phyloP scores from a whole-genome alignment of 2,113 vertebrate species.

The Myxocyprinus asiaticus region DNA sequence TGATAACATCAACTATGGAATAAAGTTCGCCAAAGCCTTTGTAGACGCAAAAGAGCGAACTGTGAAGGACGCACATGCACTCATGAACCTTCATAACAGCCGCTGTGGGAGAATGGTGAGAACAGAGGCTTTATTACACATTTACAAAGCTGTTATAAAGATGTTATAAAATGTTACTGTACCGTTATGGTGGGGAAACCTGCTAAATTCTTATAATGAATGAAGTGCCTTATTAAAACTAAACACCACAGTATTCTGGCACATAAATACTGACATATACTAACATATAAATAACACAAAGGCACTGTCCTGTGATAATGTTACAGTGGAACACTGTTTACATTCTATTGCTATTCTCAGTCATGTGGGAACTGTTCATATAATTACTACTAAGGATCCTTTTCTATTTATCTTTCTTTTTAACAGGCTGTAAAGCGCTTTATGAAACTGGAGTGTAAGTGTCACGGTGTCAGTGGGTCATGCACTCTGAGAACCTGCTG shows the following conservation, averaged over 20 bases:
- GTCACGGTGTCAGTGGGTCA: conserved; percentile 94
- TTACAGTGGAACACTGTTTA: not conserved
- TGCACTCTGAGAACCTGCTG: conserved; percentile 96
- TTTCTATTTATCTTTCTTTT: not conserved
- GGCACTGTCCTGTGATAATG: not conserved
- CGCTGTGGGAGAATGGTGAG: conserved; percentile 95
- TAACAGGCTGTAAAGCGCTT: conserved; percentile 92
- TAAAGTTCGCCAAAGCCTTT: conserved; percentile 93
- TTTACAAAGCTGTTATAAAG: not conserved
- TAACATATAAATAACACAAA: not conserved
- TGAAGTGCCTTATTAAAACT: not conserved
- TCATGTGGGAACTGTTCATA: not conserved
- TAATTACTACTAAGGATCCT: not conserved
- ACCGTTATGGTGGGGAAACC: too few species aligned
- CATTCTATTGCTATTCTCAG: not conserved
- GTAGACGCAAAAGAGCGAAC: conserved; percentile 95
- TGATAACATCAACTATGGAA: conserved; percentile 95
- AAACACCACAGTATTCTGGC: not conserved
- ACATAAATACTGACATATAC: too few species aligned
- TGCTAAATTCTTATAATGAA: too few species aligned
- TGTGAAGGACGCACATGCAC: conserved; percentile 91
- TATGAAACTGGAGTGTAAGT: conserved; percentile 97
- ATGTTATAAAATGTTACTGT: too few species aligned
- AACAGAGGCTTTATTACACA: not conserved
- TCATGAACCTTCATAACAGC: conserved; percentile 98